These are phyloP conservation scores for Scotopteryx bipunctaria DNA, from an alignment of 2,888 invertebrate species.

Conservation along the genomic window DNA sequence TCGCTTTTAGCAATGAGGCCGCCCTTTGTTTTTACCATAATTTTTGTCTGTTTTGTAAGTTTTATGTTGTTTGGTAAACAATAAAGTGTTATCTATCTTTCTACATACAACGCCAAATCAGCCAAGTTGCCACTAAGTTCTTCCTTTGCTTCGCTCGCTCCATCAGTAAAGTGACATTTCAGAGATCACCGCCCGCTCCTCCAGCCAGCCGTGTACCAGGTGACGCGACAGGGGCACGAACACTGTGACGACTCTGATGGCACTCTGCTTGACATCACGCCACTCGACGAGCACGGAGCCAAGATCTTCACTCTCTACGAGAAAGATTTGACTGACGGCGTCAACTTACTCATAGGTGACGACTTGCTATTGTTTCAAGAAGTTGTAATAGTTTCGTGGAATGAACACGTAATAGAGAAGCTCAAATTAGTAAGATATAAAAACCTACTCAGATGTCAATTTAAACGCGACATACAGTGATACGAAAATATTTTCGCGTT, in stretches of 20 bases:
- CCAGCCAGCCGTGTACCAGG: constrained; percentile 86
- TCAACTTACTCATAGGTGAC: constrained; percentile 87
- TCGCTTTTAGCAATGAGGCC: too few relatives aligned
- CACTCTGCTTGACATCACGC: constrained; percentile 87
- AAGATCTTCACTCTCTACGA: constrained; percentile 88
- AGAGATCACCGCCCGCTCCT: constrained; percentile 83
- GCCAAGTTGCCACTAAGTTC: too few relatives aligned
- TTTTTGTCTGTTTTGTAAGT: too few relatives aligned
- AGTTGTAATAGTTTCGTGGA: not conserved
- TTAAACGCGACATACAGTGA: too few relatives aligned
- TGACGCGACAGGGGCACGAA: constrained; percentile 87
- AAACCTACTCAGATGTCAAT: too few relatives aligned
- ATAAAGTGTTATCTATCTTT: too few relatives aligned
- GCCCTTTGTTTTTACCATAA: too few relatives aligned
- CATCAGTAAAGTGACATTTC: constrained; percentile 30
- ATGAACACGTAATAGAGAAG: not conserved
- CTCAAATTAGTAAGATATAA: too few relatives aligned
- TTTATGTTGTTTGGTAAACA: too few relatives aligned
- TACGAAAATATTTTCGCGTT: too few relatives aligned
- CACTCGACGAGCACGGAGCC: constrained; percentile 85
- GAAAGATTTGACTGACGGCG: constrained; percentile 88
- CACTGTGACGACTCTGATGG: constrained; percentile 88
- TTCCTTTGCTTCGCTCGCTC: too few relatives aligned
- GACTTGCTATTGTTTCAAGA: constrained; percentile 5
- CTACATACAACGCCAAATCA: too few relatives aligned